Percentiles rank a stretch among this genome's conserved stretches.
phyloP scores from a whole-genome alignment of 2,797 vertebrate species.

The Mionectes olivaceus region DNA sequence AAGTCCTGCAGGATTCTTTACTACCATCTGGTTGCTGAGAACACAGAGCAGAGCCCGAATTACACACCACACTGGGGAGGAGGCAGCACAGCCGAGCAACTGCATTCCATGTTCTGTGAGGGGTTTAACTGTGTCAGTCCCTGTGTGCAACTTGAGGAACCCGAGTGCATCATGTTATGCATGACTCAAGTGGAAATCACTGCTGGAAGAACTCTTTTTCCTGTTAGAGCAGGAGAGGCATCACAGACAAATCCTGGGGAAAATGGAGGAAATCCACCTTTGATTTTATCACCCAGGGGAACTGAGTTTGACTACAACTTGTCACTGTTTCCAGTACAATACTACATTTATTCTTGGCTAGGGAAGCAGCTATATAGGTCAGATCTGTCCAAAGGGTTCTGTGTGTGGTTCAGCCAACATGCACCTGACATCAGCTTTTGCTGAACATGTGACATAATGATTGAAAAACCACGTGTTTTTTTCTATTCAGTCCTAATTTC shows the following conservation, averaged over 20 bases:
- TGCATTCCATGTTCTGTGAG: background rate
- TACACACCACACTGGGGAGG: background rate
- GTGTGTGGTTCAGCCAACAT: background rate
- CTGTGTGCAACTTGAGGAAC: background rate
- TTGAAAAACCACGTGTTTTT: background rate
- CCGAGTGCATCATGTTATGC: background rate
- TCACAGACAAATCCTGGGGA: background rate
- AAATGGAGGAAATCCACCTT: background rate
- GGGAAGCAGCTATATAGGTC: background rate
- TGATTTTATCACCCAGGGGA: background rate
- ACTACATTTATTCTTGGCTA: background rate
- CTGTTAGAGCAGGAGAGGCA: background rate
- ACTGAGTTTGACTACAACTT: background rate
- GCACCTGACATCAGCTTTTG: background rate
- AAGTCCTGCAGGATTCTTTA: background rate
- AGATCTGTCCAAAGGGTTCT: background rate
- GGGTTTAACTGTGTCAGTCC: background rate
- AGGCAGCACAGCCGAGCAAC: background rate
- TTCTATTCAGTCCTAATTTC: background rate
- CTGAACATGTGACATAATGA: background rate
- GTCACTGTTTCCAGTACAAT: background rate
- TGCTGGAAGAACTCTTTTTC: background rate
- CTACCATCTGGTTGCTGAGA: slow-evolving; percentile 23
- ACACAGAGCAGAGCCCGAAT: background rate
- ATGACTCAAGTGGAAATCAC: background rate